Conservation (phyloP, 2,888 invertebrate species). For the Idaea aversata region DNA sequence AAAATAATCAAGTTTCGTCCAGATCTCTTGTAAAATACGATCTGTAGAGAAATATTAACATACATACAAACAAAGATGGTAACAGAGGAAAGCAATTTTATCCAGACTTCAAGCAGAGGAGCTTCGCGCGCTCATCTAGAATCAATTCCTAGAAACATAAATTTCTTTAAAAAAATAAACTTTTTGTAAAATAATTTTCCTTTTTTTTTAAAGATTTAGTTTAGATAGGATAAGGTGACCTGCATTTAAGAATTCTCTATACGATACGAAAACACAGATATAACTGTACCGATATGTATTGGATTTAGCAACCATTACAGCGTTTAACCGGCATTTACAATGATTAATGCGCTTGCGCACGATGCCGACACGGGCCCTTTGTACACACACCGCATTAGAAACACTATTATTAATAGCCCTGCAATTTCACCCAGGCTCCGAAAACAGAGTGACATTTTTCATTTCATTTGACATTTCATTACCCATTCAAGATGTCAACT, state of each 20-base stretch:
- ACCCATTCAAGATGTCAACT: neutral
- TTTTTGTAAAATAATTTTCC: too few relatives aligned
- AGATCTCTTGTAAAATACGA: too few relatives aligned
- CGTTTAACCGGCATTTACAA: slow-evolving; percentile 52
- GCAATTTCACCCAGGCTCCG: neutral
- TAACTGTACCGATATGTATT: slow-evolving; percentile 57
- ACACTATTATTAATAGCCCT: slow-evolving; percentile 15
- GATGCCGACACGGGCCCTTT: slow-evolving; percentile 18
- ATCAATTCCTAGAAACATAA: too few relatives aligned
- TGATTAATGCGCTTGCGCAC: slow-evolving; percentile 54
- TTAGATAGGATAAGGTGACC: neutral
- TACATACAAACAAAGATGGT: too few relatives aligned
- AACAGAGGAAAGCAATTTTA: too few relatives aligned
- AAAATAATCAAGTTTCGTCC: too few relatives aligned
- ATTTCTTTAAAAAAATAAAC: too few relatives aligned
- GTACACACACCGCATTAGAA: slow-evolving; percentile 31
- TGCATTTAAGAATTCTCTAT: slow-evolving; percentile 2
- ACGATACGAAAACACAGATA: slow-evolving; percentile 42
- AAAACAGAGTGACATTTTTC: neutral
- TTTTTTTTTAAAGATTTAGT: too few relatives aligned
- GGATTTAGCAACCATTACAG: slow-evolving; percentile 63
- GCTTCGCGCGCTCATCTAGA: too few relatives aligned
- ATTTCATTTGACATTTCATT: neutral
- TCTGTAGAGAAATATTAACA: too few relatives aligned
- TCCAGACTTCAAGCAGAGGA: too few relatives aligned